phyloP scores from a whole-genome alignment of 2,113 vertebrate genomes.

The Bos indicus region DNA sequence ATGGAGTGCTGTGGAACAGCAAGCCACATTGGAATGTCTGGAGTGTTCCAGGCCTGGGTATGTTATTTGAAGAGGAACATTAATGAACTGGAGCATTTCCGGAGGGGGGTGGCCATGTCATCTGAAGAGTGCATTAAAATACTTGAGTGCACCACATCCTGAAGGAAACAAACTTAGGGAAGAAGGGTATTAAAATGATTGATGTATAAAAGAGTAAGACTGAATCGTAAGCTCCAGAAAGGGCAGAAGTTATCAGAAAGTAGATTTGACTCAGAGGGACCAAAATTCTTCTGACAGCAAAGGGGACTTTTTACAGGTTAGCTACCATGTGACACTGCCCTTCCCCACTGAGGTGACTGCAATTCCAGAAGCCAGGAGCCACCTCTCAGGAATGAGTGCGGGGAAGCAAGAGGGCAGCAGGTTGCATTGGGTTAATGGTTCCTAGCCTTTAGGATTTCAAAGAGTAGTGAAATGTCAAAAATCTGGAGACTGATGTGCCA shows the following conservation, averaged over 20 bases:
- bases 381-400: background rate
- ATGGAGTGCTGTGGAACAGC: background rate
- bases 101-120: background rate
- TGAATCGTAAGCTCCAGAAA: background rate
- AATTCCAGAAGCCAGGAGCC: background rate
- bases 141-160: background rate
- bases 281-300: background rate
- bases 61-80: conserved; percentile 25
- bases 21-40: background rate
- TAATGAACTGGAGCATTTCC: background rate
- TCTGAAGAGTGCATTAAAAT: background rate
- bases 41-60: background rate
- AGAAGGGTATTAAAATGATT: background rate
- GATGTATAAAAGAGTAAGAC: background rate
- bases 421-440: background rate
- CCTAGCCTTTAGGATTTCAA: background rate
- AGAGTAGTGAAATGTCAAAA: background rate
- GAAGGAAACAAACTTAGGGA: background rate
- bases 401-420: background rate
- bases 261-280: background rate
- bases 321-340: background rate
- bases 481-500: background rate
- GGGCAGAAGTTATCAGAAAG: background rate
- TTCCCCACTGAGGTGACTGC: background rate
- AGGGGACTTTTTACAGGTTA: background rate